These are phyloP conservation scores for Ptilodon capucinus DNA, from an alignment of 2,888 invertebrate species.

Conservation along the genomic window DNA sequence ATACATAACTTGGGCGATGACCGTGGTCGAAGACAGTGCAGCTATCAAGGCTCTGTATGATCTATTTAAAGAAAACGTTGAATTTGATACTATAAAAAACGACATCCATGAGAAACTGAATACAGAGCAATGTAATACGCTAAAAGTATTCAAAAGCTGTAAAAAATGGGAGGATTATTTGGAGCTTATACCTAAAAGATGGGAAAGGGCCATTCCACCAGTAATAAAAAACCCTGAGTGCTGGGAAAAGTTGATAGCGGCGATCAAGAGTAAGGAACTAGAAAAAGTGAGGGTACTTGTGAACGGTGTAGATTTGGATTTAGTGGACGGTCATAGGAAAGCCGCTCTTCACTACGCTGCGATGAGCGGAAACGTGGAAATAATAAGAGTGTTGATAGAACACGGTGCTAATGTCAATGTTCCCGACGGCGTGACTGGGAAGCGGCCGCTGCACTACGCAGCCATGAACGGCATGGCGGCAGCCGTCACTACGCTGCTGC, in stretches of 20 bases:
- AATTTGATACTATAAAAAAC: neutral
- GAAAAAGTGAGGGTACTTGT: neutral
- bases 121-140: neutral
- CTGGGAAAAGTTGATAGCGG: neutral
- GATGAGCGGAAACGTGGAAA: neutral
- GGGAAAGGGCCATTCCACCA: neutral
- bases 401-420: neutral
- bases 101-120: neutral
- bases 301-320: neutral
- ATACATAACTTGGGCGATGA: slow-evolving; percentile 4
- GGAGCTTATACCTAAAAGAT: neutral
- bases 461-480: neutral
- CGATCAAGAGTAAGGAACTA: neutral
- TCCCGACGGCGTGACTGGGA: neutral
- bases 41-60: slow-evolving; percentile 5
- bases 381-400: neutral
- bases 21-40: slow-evolving; percentile 2
- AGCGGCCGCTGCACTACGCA: neutral
- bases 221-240: neutral
- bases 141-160: neutral
- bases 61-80: slow-evolving; percentile 3
- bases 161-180: neutral
- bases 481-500: neutral
- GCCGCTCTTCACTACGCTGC: neutral
- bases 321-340: neutral